A percentile compares a stretch with the other conserved stretches of the same genome.
These are phyloP conservation scores for Scrobipalpa atriplicella DNA, from an alignment of 2,888 invertebrate species.

Conservation along the genomic window DNA sequence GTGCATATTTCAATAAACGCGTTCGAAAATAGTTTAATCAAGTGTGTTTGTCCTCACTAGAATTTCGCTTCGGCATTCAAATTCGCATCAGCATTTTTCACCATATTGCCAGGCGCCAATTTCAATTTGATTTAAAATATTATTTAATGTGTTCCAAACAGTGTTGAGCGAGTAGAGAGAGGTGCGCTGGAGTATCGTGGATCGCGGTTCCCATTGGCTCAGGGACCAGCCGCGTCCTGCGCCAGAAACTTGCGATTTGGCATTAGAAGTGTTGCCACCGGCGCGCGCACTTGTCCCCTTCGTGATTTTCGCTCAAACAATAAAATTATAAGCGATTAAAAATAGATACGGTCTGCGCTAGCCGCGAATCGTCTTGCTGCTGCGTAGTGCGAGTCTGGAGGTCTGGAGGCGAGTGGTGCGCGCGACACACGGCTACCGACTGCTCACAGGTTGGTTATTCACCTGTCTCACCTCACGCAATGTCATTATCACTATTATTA, in stretches of 20 bases:
- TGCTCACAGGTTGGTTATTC: slow-evolving; percentile 68
- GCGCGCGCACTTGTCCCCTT: slow-evolving; percentile 75
- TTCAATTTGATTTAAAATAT: neutral
- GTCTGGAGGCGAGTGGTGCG: slow-evolving; percentile 73
- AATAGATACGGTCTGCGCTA: slow-evolving; percentile 64
- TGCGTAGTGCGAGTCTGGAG: slow-evolving; percentile 65
- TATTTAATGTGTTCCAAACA: slow-evolving; percentile 9
- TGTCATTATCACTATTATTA: slow-evolving; percentile 79
- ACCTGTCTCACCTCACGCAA: slow-evolving; percentile 67
- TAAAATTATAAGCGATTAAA: slow-evolving; percentile 80
- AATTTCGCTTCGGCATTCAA: slow-evolving; percentile 8
- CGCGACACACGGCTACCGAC: slow-evolving; percentile 62
- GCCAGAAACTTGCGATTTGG: slow-evolving; percentile 55
- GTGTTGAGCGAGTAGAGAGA: neutral
- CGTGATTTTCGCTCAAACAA: slow-evolving; percentile 76
- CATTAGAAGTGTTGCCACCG: slow-evolving; percentile 71
- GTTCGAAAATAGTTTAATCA: neutral
- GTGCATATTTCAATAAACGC: no score
- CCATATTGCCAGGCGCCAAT: neutral
- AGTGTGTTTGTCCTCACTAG: neutral
- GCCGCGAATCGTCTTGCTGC: slow-evolving; percentile 51
- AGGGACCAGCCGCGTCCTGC: slow-evolving; percentile 45
- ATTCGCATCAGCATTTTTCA: neutral
- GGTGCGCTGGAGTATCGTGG: slow-evolving; percentile 52
- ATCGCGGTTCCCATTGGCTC: slow-evolving; percentile 32